These are phyloP conservation scores for Cryptoprocta ferox DNA, from an alignment of 2,797 vertebrate genomes.

Conservation along the genomic window DNA sequence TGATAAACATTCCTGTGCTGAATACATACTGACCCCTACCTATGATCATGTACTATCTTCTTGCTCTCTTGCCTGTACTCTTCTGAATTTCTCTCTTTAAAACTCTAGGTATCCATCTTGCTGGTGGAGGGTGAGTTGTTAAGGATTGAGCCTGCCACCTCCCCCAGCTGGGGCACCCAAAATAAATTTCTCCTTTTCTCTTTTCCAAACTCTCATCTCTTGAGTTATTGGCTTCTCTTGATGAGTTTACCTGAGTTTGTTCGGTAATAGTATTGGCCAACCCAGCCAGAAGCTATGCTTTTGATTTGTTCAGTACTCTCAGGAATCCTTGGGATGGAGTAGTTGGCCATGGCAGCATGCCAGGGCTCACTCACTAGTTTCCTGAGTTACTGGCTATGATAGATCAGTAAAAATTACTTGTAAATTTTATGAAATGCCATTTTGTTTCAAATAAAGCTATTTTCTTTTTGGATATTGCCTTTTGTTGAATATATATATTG, in stretches of 20 bases:
- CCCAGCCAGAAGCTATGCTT: background rate
- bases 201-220: background rate
- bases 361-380: background rate
- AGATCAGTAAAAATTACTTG: background rate
- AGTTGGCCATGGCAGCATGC: background rate
- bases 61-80: background rate
- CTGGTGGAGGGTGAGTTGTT: background rate
- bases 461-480: background rate
- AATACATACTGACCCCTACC: background rate
- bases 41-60: background rate
- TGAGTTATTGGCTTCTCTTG: background rate
- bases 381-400: background rate
- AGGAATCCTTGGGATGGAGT: background rate
- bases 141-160: background rate
- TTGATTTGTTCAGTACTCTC: background rate
- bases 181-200: background rate
- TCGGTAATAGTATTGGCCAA: background rate
- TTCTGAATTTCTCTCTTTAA: background rate
- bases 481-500: conserved; percentile 3
- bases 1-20: background rate
- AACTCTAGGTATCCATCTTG: background rate
- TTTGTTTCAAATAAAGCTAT: conserved; percentile 39
- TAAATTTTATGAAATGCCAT: background rate
- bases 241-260: background rate
- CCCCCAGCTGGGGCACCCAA: background rate